Evolutionary conservation across 2,797 vertebrate species (phyloP), one percentile per base, ranked within the genome.

Genomic region (Gastrophryne carolinensis): DNA sequence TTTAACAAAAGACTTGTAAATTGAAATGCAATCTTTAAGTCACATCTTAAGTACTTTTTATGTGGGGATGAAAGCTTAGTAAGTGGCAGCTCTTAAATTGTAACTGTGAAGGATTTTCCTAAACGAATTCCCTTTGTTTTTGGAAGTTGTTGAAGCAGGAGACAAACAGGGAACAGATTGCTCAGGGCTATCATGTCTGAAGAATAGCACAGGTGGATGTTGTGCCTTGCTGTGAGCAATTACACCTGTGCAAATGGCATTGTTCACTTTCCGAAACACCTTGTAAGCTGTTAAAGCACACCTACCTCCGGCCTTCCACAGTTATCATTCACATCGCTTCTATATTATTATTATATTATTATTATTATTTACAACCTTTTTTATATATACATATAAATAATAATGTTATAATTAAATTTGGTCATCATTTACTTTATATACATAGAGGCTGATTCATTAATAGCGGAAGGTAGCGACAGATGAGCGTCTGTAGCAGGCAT

Each of bases 241-340:
- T 37, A 75, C 73, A 75, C 64, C 73, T 75, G 73, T 39, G 56
- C 21, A 29, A 75, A 68, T 75, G 15, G 34, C 23, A 74, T 29
- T 74, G 30, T 37, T 39, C 12, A 26, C 5, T 8, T 21, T 35
- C 53, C 26, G 12, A 53, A 26, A 52, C 35, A 29, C 30, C 41
- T 30, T 17, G 17, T 1, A 57, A 30, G 9, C 54, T 56, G 52
- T 56, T 2, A 49, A 4, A 17, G 29, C n/a, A 4, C 50, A 26
- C n/a, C n/a, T 15, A n/a, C n/a, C 9, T 39, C 0, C 3, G 44
- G 44, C 9, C 21, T 47, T 39, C 3, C 12, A 39, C 17, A 47
- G 17, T 47, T 8, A 47, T n/a, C n/a, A n/a, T n/a, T n/a, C n/a
- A n/a, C n/a, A n/a, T n/a, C n/a, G n/a, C n/a, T n/a, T n/a, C n/a